A percentile compares a stretch with the other conserved stretches of the same genome.
These are phyloP conservation scores for Neostethus bicornis DNA, from an alignment of 2,797 vertebrate genomes.

Conservation along the genomic window DNA sequence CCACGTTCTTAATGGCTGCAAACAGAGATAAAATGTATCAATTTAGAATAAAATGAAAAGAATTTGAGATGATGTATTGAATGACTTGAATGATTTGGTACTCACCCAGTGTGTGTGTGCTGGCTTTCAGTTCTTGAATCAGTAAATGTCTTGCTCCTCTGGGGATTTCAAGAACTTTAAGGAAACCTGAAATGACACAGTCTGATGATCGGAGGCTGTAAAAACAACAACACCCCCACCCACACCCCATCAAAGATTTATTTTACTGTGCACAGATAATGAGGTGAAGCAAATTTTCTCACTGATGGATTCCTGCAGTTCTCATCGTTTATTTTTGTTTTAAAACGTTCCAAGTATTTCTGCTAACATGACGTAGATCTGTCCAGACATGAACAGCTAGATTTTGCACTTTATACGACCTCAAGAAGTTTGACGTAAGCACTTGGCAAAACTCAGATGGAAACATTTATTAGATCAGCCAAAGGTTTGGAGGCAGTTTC, in stretches of 20 bases:
- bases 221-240: neutral
- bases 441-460: slow-evolving; percentile 32
- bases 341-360: slow-evolving; percentile 22
- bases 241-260: slow-evolving; percentile 1
- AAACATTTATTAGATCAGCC: slow-evolving; percentile 24
- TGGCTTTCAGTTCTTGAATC: slow-evolving; percentile 89
- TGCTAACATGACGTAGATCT: slow-evolving; percentile 13
- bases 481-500: slow-evolving; percentile 17
- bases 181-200: slow-evolving; percentile 74
- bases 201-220: slow-evolving; percentile 28
- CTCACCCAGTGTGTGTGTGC: slow-evolving; percentile 88
- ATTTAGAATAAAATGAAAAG: neutral
- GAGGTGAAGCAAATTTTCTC: slow-evolving; percentile 22
- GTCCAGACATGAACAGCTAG: slow-evolving; percentile 10
- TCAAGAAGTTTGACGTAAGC: slow-evolving; percentile 30
- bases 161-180: slow-evolving; percentile 96
- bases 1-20: slow-evolving; percentile 91
- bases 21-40: slow-evolving; percentile 9
- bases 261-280: slow-evolving; percentile 23
- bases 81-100: slow-evolving; percentile 3
- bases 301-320: slow-evolving; percentile 7
- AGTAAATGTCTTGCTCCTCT: slow-evolving; percentile 92
- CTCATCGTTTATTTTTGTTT: slow-evolving; percentile 16
- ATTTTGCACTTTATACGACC: slow-evolving; percentile 28
- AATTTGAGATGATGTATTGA: neutral